These are phyloP conservation scores for Ischnura elegans DNA, from an alignment of 2,888 invertebrate species.

Conservation along the genomic window DNA sequence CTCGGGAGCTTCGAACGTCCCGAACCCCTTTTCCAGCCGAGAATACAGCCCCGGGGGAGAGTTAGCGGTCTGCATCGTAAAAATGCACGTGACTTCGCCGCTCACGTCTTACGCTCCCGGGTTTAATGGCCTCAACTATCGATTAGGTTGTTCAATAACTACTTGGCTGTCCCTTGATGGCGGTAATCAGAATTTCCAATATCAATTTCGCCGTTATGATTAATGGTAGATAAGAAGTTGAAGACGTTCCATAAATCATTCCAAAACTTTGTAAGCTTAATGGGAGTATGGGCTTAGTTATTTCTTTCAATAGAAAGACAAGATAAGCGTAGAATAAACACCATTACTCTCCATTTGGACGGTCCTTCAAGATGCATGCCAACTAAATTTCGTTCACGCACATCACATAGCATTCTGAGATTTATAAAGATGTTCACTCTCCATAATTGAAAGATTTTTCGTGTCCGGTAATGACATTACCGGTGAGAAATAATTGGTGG, in stretches of 20 bases:
- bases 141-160: slow-evolving; percentile 11
- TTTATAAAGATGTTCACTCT: background rate
- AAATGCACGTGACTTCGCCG: background rate
- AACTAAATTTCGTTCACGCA: background rate
- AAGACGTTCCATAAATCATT: background rate
- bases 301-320: background rate
- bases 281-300: background rate
- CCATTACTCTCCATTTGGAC: background rate
- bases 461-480: too few species aligned
- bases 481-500: too few species aligned
- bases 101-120: background rate
- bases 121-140: background rate
- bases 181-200: background rate
- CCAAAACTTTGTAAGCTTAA: background rate
- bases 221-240: background rate
- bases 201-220: background rate
- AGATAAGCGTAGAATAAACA: background rate
- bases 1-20: background rate
- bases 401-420: background rate
- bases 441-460: background rate
- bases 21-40: background rate
- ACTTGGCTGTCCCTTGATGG: background rate
- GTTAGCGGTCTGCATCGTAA: background rate
- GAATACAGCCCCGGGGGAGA: background rate
- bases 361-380: background rate